These are phyloP conservation scores for Aspidoscelis tigris DNA, from an alignment of 2,113 vertebrate species.

Conservation along the genomic window DNA sequence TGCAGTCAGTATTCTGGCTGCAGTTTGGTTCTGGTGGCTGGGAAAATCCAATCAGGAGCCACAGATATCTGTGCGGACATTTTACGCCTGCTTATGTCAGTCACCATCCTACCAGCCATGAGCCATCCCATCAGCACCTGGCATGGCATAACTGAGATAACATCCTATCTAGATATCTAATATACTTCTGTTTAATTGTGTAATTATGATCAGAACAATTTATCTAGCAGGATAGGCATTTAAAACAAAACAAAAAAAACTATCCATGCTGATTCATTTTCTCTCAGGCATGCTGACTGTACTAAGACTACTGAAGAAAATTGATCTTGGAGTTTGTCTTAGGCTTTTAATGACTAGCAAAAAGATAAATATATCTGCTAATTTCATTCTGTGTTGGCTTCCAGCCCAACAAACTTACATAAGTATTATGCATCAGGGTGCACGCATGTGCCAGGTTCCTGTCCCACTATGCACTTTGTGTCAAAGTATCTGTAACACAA, in stretches of 20 bases:
- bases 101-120: too few relatives aligned
- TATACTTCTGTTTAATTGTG: neutral
- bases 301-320: neutral
- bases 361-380: constrained; percentile 42
- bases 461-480: constrained; percentile 31
- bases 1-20: too few relatives aligned
- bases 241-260: neutral
- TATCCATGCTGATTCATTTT: neutral
- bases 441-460: constrained; percentile 49
- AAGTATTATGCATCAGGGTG: neutral
- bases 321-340: too few relatives aligned
- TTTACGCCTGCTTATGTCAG: too few relatives aligned
- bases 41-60: too few relatives aligned
- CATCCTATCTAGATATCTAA: neutral
- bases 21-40: too few relatives aligned
- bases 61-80: too few relatives aligned
- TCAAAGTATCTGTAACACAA: constrained; percentile 25
- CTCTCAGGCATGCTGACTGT: neutral
- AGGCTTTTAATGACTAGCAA: constrained; percentile 42
- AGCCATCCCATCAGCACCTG: too few relatives aligned
- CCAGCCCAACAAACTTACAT: constrained; percentile 38
- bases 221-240: neutral
- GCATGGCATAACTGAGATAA: neutral
- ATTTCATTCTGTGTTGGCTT: constrained; percentile 52
- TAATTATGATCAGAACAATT: neutral